These are phyloP conservation scores for Aspidiotus rigidus DNA, from an alignment of 2,888 invertebrate species.

Conservation along the genomic window DNA sequence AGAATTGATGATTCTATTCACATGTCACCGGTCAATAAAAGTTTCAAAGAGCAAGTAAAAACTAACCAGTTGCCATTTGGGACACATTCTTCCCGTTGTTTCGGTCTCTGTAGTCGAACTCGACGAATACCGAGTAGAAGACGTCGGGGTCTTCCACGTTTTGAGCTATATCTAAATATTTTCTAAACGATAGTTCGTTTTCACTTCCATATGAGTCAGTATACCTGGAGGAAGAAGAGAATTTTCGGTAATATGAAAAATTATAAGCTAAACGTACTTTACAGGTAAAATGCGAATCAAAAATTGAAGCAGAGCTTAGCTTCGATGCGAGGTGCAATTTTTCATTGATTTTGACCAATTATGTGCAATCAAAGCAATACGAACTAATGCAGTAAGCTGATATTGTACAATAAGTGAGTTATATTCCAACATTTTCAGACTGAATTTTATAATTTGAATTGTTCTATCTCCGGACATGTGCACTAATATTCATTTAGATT, in stretches of 20 bases:
- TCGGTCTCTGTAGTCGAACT: conserved; percentile 28
- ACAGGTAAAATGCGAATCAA: not conserved
- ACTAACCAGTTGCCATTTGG: conserved; percentile 14
- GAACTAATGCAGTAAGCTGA: too few species aligned
- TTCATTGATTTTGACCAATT: too few species aligned
- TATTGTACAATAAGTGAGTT: too few species aligned
- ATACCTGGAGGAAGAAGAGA: conserved; percentile 6
- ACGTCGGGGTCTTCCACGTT: conserved; percentile 17
- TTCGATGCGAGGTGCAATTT: too few species aligned
- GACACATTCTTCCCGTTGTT: conserved; percentile 7
- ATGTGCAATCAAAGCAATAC: too few species aligned
- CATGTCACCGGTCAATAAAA: not conserved
- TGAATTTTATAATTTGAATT: too few species aligned
- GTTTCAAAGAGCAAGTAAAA: not conserved
- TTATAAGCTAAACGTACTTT: not conserved
- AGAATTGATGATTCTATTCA: too few species aligned
- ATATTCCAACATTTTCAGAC: too few species aligned
- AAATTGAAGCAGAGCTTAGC: not conserved
- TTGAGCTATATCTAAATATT: conserved; percentile 26
- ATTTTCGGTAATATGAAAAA: not conserved
- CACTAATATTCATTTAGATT: too few species aligned
- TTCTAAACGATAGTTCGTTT: conserved; percentile 24
- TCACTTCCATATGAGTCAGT: conserved; percentile 27
- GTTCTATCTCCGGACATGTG: too few species aligned
- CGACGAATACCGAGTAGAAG: conserved; percentile 29